Conservation (phyloP, 2,888 invertebrate species). For the Argynnis bischoffii region DNA sequence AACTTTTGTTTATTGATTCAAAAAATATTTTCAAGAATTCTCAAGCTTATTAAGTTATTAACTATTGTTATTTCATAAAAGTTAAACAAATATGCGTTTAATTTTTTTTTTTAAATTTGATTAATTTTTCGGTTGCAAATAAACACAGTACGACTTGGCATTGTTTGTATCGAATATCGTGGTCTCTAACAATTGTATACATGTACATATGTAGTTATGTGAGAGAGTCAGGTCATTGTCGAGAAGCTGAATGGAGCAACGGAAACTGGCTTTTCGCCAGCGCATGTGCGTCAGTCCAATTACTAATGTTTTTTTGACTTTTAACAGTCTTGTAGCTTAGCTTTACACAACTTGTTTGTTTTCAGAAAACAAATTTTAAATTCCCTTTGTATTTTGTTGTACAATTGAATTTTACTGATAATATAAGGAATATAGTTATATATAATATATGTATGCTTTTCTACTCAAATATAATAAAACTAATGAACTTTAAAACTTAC, state of each 20-base stretch:
- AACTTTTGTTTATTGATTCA: too few species aligned
- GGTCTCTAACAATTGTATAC: not conserved
- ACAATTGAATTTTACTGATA: too few species aligned
- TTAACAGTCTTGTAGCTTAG: constrained; percentile 37
- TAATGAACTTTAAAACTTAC: constrained; percentile 38
- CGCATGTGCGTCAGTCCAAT: constrained; percentile 66
- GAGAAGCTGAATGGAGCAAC: constrained; percentile 73
- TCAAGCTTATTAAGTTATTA: too few species aligned
- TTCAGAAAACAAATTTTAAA: not conserved
- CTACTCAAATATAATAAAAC: too few species aligned
- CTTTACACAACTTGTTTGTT: constrained; percentile 1
- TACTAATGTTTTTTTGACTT: constrained; percentile 56
- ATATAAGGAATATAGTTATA: too few species aligned
- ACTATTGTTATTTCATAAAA: too few species aligned
- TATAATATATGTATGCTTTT: too few species aligned
- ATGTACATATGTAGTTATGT: constrained; percentile 35
- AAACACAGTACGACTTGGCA: constrained; percentile 15
- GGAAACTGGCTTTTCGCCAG: constrained; percentile 73
- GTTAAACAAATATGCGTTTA: too few species aligned
- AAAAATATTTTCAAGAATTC: too few species aligned
- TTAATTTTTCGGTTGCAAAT: not conserved
- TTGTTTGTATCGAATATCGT: not conserved
- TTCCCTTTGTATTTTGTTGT: too few species aligned
- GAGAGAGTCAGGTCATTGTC: constrained; percentile 73
- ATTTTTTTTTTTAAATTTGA: not conserved